Base-by-base conservation (phyloP, 2,113 vertebrate species). In the Macquaria ambigua region DNA sequence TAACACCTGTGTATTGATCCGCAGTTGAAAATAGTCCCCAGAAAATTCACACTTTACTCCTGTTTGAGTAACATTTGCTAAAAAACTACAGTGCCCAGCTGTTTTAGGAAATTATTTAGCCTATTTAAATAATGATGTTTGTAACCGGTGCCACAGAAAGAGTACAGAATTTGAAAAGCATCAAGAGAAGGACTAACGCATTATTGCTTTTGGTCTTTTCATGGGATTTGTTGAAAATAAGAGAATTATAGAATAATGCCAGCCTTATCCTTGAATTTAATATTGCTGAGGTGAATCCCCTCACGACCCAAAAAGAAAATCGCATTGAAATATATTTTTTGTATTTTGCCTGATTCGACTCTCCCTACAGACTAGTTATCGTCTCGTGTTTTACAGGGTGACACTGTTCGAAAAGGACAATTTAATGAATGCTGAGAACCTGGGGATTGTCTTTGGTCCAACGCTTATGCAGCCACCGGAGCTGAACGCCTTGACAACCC, bases 391-490 rank as follows among this genome's bases (percentile, higher is more conserved):
- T 85, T 92, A 58, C 92, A 99, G 98, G 93, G 97, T 99, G 84
- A 98, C 98, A 16, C 91, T 97, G 96, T 97, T 97, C 77, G 98
- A 98, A 94, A 99, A 99, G 90, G 97, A 99, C 69, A 99, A 99
- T 92, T 96, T 99, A 74, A 99, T 99, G 98, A 98, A 95, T 16
- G 94, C 98, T 53, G 98, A 99, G 93, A 99, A 99, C 77, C 96
- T 99, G 90, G 97, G 98, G 56, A 99, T 99, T 37, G 98, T 99
- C 85, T 99, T 99, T 77, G 98, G 98, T 34, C 98, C 98, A 15
- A 99, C 98, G 14, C 95, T 99, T 80, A 99, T 99, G 98, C 96
- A 97, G 92, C 97, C 98, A 4, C 98, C 97, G 0, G 97, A 99
- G 93, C 97, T 97, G 90, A 98, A 97, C 83, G 98, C 98, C 64